A percentile compares a stretch with the other conserved stretches of the same genome.
Evolutionary conservation across 2,797 vertebrate species (phyloP).

Genomic region (Rhodeus uyekii): DNA sequence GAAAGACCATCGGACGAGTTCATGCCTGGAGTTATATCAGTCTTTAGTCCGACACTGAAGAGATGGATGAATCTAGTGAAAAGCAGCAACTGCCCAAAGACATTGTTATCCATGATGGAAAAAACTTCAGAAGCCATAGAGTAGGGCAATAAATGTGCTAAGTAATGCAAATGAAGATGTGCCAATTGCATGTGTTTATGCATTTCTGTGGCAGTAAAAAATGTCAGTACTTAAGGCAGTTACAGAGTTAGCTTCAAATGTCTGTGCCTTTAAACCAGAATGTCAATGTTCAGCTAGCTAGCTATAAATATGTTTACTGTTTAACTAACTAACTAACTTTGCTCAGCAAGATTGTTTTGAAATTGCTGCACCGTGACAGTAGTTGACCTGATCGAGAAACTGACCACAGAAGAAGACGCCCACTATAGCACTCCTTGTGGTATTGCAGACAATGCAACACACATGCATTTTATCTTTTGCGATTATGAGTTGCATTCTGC

Average conservation of each 20-base stretch:
- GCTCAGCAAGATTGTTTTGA: not conserved
- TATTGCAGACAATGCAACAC: not conserved
- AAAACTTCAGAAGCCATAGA: not conserved
- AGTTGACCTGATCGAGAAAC: not conserved
- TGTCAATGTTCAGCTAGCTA: conserved; percentile 24
- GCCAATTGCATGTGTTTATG: not conserved
- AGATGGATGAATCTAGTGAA: conserved; percentile 65
- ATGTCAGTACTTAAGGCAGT: not conserved
- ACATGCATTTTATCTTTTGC: not conserved
- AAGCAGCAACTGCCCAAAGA: conserved; percentile 45
- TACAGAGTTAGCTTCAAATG: not conserved
- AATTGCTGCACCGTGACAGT: not conserved
- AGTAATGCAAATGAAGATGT: not conserved
- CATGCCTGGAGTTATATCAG: conserved; percentile 65
- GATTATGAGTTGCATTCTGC: not conserved
- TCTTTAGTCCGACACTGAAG: conserved; percentile 65
- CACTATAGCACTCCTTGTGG: not conserved
- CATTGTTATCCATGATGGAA: conserved; percentile 44
- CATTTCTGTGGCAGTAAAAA: not conserved
- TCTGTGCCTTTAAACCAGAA: not conserved
- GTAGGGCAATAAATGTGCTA: not conserved
- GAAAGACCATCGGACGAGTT: not conserved
- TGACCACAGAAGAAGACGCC: not conserved
- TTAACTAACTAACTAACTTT: conserved; percentile 16
- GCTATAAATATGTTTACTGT: conserved; percentile 1